phyloP scores from a whole-genome alignment of 2,113 vertebrate genomes.

The Caracal caracal region DNA sequence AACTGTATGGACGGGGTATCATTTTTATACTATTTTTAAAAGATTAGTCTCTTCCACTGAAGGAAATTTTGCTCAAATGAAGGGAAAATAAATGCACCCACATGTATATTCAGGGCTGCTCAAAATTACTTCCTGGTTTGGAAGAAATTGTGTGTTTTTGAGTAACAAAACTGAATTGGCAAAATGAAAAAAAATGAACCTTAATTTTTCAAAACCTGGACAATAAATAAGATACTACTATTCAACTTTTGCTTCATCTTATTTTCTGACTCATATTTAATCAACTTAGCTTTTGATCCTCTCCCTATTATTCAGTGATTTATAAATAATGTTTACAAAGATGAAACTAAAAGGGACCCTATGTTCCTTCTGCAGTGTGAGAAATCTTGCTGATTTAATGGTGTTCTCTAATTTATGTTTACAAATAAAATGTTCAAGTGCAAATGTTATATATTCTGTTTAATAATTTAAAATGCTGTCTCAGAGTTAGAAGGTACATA shows the following conservation, averaged over 20 bases:
- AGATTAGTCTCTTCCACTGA: constrained; percentile 46
- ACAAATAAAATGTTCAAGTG: constrained; percentile 59
- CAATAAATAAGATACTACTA: not conserved
- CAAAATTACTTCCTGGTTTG: not conserved
- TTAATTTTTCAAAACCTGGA: constrained; percentile 31
- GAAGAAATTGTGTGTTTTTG: constrained; percentile 36
- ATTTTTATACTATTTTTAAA: constrained; percentile 48
- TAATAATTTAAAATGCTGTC: constrained; percentile 63
- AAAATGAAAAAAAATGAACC: not conserved
- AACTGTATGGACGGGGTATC: not conserved
- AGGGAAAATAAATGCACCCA: constrained; percentile 31
- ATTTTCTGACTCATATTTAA: constrained; percentile 61
- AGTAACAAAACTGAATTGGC: constrained; percentile 19
- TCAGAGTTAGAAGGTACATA: not conserved
- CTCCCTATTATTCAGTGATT: constrained; percentile 39
- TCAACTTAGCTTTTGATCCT: not conserved
- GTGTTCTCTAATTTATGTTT: constrained; percentile 23
- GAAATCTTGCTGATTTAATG: constrained; percentile 46
- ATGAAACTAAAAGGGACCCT: not conserved
- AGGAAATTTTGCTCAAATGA: constrained; percentile 47
- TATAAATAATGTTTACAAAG: constrained; percentile 46
- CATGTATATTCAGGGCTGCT: not conserved
- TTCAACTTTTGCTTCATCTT: constrained; percentile 9
- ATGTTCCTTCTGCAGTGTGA: not conserved
- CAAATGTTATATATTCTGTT: constrained; percentile 44